Conservation (phyloP, 2,888 invertebrate genomes). For the Lumbricus terrestris region DNA sequence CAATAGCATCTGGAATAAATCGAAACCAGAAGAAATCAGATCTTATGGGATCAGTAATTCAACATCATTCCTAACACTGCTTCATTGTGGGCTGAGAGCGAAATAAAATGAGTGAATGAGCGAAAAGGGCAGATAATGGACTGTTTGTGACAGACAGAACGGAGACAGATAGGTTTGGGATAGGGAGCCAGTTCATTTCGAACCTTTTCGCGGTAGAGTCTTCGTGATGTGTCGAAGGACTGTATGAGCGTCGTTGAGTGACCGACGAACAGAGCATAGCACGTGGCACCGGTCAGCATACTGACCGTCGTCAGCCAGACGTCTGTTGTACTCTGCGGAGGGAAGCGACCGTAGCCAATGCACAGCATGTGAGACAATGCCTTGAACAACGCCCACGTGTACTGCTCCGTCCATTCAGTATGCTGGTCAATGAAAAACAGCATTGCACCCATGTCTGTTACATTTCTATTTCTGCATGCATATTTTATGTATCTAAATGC, state of each 20-base stretch:
- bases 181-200: conserved; percentile 41
- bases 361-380: conserved; percentile 96
- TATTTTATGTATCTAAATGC: too few species aligned
- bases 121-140: too few species aligned
- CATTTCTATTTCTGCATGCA: too few species aligned
- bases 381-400: conserved; percentile 70
- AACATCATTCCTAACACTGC: too few species aligned
- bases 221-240: conserved; percentile 79
- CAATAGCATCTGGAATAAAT: too few species aligned
- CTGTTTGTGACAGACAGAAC: too few species aligned
- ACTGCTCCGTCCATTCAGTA: conserved; percentile 95
- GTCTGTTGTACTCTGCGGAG: conserved; percentile 92
- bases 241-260: conserved; percentile 79
- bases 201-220: conserved; percentile 97
- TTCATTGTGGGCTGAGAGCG: too few species aligned
- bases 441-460: too few species aligned
- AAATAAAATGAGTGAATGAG: too few species aligned
- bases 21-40: too few species aligned
- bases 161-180: too few species aligned
- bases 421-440: conserved; percentile 68
- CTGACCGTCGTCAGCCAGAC: conserved; percentile 99
- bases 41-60: too few species aligned
- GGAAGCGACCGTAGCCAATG: conserved; percentile 96
- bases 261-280: conserved; percentile 95
- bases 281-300: conserved; percentile 92